Evolutionary conservation across 2,113 vertebrate species (phyloP).

Genomic region (Podarcis raffonei): DNA sequence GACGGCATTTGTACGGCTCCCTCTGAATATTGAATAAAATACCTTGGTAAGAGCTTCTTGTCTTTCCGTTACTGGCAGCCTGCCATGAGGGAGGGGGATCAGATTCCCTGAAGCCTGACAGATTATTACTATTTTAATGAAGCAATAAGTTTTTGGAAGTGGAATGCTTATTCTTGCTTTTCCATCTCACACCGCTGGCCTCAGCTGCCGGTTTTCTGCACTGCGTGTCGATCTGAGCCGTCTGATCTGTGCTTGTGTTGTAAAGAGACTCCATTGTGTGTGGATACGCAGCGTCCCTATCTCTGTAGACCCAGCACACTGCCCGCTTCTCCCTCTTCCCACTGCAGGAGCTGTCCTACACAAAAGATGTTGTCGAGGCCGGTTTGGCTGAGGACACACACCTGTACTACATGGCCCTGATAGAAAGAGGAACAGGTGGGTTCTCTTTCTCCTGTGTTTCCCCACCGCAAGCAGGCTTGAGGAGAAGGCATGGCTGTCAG

Average conservation of each 20-base stretch:
- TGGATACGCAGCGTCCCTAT: not conserved
- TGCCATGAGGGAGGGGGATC: no score
- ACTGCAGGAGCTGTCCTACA: slow-evolving; percentile 86
- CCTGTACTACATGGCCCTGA: slow-evolving; percentile 88
- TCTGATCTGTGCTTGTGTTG: not conserved
- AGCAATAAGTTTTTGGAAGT: not conserved
- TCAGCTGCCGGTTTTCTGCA: no score
- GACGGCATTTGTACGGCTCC: no score
- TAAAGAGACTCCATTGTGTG: not conserved
- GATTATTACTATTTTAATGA: not conserved
- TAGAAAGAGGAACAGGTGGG: slow-evolving; percentile 94
- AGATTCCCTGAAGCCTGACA: no score
- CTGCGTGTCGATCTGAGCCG: not conserved
- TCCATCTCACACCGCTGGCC: not conserved
- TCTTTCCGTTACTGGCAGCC: no score
- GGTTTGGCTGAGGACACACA: slow-evolving; percentile 89
- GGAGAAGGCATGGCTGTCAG: not conserved
- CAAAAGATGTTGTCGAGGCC: slow-evolving; percentile 84
- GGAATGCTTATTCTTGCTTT: not conserved
- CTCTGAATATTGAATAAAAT: no score
- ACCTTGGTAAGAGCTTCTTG: no score
- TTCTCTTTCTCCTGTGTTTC: not conserved
- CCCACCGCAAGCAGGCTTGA: rapidly evolving
- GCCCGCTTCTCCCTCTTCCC: rapidly evolving
- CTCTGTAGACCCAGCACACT: not conserved